Evolutionary conservation across 2,888 invertebrate genomes (phyloP).

Genomic region (Paralinhomoeus sp.): DNA sequence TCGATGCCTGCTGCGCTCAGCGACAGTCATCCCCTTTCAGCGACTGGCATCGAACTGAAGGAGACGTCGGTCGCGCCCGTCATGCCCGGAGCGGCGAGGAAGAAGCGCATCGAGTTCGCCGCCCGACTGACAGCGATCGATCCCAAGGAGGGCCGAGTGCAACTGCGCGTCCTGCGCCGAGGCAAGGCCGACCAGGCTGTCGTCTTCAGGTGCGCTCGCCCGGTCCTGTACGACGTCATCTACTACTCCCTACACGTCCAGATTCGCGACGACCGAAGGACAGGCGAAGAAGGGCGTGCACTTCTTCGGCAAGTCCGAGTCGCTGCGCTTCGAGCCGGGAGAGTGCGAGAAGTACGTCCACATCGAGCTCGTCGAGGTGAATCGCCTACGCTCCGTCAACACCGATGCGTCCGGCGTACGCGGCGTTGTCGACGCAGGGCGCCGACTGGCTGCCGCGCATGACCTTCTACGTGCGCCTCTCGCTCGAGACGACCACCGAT

Average conservation of each 20-base stretch:
- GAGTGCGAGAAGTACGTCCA: conserved; percentile 32
- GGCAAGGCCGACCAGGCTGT: conserved; percentile 10
- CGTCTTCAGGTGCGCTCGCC: conserved; percentile 31
- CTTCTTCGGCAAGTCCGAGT: conserved; percentile 33
- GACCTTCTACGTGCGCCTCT: conserved; percentile 38
- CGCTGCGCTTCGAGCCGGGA: conserved; percentile 32
- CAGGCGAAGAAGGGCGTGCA: conserved; percentile 36
- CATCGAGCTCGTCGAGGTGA: conserved; percentile 33
- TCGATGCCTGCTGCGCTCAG: no score
- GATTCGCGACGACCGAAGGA: conserved; percentile 31
- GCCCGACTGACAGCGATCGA: conserved; percentile 12
- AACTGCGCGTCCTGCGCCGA: conserved; percentile 9
- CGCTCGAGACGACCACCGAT: conserved; percentile 18
- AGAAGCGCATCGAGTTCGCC: conserved; percentile 13
- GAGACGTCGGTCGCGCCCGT: background rate
- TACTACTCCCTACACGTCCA: no score
- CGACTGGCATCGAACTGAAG: no score
- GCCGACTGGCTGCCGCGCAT: conserved; percentile 40
- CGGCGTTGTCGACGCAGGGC: no score
- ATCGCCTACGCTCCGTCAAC: background rate
- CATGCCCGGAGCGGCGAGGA: background rate
- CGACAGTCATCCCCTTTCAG: no score
- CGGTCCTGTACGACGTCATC: no score
- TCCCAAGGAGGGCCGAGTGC: conserved; percentile 6
- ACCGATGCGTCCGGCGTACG: no score